These are phyloP conservation scores for Nasonia giraulti DNA, from an alignment of 1,140 invertebrate species.

Conservation along the genomic window DNA sequence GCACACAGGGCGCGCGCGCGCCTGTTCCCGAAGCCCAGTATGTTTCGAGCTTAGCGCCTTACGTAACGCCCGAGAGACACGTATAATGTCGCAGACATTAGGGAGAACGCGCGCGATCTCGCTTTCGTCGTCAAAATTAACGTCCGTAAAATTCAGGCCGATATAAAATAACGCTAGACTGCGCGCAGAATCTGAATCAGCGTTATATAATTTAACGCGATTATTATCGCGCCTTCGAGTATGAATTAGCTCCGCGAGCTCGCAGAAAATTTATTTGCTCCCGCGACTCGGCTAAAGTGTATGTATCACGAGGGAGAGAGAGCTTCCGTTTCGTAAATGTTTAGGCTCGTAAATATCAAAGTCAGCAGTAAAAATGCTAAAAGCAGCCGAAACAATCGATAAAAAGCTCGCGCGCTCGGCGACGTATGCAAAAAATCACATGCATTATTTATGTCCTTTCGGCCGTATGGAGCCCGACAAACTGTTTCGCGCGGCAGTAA, in stretches of 20 bases:
- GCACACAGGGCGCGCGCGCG: background rate
- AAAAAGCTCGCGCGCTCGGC: too few species aligned
- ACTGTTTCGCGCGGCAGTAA: too few species aligned
- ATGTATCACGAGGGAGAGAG: background rate
- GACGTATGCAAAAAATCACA: background rate
- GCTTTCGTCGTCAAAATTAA: background rate
- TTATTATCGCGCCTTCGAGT: too few species aligned
- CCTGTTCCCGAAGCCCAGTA: constrained; percentile 8
- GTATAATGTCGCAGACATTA: background rate
- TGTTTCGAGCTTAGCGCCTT: constrained; percentile 8
- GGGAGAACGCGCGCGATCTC: background rate
- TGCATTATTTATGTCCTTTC: constrained; percentile 17
- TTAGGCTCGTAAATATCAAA: constrained; percentile 15
- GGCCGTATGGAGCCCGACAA: too few species aligned
- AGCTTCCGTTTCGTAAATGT: constrained; percentile 14
- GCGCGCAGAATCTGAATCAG: too few species aligned
- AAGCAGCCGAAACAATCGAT: constrained; percentile 13
- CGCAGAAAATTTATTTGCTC: constrained; percentile 10
- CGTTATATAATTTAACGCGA: too few species aligned
- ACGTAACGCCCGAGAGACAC: background rate
- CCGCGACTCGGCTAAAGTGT: background rate
- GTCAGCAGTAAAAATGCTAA: constrained; percentile 6
- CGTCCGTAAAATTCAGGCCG: too few species aligned
- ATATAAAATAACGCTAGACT: background rate
- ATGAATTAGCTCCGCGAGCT: too few species aligned